phyloP scores from a whole-genome alignment of 2,113 vertebrate species.

The zebrafish (Danio rerio) region DNA sequence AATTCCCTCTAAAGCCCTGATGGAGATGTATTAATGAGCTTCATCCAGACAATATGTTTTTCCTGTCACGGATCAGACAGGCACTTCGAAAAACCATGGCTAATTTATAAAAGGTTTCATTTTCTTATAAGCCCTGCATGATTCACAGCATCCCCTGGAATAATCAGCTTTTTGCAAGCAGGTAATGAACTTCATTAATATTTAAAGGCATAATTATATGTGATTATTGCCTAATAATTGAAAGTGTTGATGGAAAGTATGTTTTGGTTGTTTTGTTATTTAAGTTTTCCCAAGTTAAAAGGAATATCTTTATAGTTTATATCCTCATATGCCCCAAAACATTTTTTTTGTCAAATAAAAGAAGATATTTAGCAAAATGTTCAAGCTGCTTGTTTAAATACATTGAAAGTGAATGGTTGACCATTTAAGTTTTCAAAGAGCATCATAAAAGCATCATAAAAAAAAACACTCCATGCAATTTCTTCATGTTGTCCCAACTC shows the following conservation, averaged over 20 bases:
- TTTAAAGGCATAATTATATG: slow-evolving; percentile 60
- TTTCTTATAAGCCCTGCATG: slow-evolving; percentile 17
- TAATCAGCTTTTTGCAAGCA: slow-evolving; percentile 56
- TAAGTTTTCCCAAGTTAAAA: neutral
- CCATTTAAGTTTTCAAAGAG: neutral
- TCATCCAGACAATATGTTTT: slow-evolving; percentile 35
- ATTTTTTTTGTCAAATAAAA: neutral
- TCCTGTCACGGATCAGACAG: slow-evolving; percentile 13
- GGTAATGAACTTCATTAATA: slow-evolving; percentile 66
- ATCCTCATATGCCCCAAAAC: too few species aligned
- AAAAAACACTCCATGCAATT: too few species aligned
- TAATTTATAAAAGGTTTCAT: slow-evolving; percentile 13
- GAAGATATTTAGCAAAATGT: neutral
- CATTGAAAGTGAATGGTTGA: neutral
- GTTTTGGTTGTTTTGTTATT: neutral
- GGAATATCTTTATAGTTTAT: neutral
- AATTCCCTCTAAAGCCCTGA: neutral
- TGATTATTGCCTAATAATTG: slow-evolving; percentile 48
- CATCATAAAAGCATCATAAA: neutral
- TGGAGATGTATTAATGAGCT: slow-evolving; percentile 27
- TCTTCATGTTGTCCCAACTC: too few species aligned
- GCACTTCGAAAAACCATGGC: slow-evolving; percentile 29
- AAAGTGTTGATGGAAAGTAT: neutral
- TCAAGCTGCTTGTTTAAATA: neutral
- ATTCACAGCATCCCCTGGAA: slow-evolving; percentile 46